These are phyloP conservation scores for Actenoides hombroni DNA, from an alignment of 2,113 vertebrate genomes.

Conservation along the genomic window DNA sequence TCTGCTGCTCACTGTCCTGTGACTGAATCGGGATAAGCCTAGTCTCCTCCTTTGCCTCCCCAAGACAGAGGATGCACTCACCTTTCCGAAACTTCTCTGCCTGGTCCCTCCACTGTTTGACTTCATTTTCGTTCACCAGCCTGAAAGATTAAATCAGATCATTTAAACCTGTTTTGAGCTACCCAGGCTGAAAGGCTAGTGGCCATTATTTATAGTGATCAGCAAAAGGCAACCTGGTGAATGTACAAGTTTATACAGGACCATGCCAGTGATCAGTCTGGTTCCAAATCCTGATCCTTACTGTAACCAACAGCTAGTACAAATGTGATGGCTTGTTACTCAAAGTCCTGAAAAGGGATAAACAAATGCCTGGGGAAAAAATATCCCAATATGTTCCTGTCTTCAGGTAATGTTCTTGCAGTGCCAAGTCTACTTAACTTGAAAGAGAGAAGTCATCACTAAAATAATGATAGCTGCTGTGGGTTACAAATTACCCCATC, in stretches of 20 bases:
- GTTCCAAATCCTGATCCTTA: neutral
- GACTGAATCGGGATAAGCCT: neutral
- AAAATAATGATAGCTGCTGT: neutral
- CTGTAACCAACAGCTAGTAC: neutral
- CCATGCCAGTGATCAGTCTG: neutral
- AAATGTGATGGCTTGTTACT: neutral
- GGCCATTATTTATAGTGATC: neutral
- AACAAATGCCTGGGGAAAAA: neutral
- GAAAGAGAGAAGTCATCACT: neutral
- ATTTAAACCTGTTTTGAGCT: neutral
- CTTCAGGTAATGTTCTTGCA: neutral
- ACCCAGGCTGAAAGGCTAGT: neutral
- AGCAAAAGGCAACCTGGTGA: neutral
- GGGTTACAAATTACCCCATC: neutral
- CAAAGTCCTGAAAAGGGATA: neutral
- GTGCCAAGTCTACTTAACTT: neutral
- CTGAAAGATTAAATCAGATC: slow-evolving; percentile 62
- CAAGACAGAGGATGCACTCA: slow-evolving; percentile 30
- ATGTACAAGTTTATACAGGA: neutral
- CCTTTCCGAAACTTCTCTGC: slow-evolving; percentile 97
- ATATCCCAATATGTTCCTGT: neutral
- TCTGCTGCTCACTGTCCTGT: neutral
- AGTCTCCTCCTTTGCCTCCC: neutral
- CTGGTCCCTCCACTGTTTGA: slow-evolving; percentile 94
- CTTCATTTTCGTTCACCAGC: slow-evolving; percentile 97